Conservation (phyloP, 2,113 vertebrate species). For the Xiphophorus maculatus region DNA sequence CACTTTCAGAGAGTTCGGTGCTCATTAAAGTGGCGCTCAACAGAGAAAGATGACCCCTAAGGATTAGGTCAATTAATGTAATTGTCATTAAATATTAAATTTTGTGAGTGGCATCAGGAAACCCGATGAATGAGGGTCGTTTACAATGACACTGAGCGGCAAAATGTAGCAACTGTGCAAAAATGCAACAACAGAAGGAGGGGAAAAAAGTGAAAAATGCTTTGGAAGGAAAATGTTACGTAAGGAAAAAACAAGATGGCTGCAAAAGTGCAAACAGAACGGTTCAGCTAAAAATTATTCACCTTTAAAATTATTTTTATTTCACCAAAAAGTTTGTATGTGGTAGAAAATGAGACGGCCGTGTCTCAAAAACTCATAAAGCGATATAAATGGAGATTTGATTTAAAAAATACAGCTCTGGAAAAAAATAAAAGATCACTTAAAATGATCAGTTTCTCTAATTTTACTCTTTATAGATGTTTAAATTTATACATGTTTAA, state of each 20-base stretch:
- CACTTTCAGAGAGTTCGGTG: not conserved
- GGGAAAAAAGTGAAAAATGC: not conserved
- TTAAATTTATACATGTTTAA: no score
- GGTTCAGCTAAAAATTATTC: not conserved
- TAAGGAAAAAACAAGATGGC: not conserved
- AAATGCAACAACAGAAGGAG: not conserved
- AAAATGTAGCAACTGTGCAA: not conserved
- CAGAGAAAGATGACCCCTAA: slow-evolving; percentile 15
- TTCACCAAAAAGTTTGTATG: no score
- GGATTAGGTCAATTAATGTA: slow-evolving; percentile 31
- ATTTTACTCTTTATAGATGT: no score
- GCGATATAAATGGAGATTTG: not conserved
- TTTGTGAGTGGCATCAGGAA: slow-evolving; percentile 17
- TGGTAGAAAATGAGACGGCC: no score
- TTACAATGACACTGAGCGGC: not conserved
- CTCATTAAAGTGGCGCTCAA: slow-evolving; percentile 24
- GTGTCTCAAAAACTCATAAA: not conserved
- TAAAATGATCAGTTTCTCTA: no score
- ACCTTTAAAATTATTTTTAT: not conserved
- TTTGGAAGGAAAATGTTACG: not conserved
- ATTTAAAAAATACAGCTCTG: no score
- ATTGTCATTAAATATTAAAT: slow-evolving; percentile 44
- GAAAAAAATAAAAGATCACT: no score
- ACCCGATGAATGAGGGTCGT: slow-evolving; percentile 34
- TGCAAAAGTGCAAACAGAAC: not conserved